phyloP scores from a whole-genome alignment of 2,797 vertebrate genomes.

The Synanceia verrucosa region DNA sequence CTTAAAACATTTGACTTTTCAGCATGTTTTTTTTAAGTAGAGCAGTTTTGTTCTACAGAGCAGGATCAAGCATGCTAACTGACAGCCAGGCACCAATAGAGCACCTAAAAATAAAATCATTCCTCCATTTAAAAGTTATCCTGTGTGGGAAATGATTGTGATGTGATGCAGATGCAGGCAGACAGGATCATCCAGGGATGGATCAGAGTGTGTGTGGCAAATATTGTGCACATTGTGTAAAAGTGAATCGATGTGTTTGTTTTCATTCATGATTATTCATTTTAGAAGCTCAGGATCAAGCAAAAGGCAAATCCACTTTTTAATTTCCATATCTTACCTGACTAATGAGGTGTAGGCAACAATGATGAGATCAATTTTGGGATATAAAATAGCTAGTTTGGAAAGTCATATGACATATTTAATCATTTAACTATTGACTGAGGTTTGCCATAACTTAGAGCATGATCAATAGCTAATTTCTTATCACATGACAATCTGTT shows the following conservation, averaged over 20 bases:
- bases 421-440: neutral
- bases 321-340: neutral
- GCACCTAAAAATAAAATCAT: neutral
- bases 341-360: neutral
- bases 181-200: slow-evolving; percentile 2
- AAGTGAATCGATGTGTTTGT: slow-evolving; percentile 3
- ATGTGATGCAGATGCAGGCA: slow-evolving; percentile 1
- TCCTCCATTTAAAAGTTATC: neutral
- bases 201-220: slow-evolving; percentile 4
- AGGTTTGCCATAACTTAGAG: neutral
- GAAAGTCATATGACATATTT: neutral
- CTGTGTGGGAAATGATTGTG: slow-evolving; percentile 1
- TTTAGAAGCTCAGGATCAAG: slow-evolving; percentile 5
- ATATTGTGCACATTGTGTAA: neutral
- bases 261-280: neutral
- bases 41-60: neutral
- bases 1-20: neutral
- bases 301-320: neutral
- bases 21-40: neutral
- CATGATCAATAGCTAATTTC: neutral
- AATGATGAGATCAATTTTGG: neutral
- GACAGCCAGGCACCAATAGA: neutral
- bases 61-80: neutral
- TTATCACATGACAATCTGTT: neutral
- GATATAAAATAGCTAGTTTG: neutral